phyloP scores from a whole-genome alignment of 35 echinoderm and acorn worm species.

The Anneissia japonica region DNA sequence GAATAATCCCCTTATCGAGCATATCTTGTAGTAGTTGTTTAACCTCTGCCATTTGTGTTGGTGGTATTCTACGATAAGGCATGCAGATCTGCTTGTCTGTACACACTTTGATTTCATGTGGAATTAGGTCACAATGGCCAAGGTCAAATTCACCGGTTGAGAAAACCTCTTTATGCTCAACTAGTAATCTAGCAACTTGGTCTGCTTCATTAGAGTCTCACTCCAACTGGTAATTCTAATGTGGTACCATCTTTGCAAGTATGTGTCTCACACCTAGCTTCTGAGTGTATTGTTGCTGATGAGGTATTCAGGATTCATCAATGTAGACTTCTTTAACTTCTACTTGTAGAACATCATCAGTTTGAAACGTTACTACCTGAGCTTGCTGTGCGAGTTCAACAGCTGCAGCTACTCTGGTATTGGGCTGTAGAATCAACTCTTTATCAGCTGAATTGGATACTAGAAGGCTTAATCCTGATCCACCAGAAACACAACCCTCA shows the following conservation, averaged over 20 bases:
- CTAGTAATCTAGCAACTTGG: not conserved
- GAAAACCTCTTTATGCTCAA: constrained; percentile 2
- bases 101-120: constrained; percentile 22
- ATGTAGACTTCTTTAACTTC: not conserved
- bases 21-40: constrained; percentile 20
- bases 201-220: too few species aligned
- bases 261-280: too few species aligned
- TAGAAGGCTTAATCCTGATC: not conserved
- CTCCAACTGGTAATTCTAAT: too few species aligned
- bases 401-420: not conserved
- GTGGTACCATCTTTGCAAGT: too few species aligned
- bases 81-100: not conserved
- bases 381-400: not conserved
- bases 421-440: not conserved
- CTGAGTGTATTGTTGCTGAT: not conserved
- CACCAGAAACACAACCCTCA: constrained; percentile 12
- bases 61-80: constrained; percentile 15
- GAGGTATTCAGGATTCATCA: too few species aligned
- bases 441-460: not conserved
- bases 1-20: constrained; percentile 20
- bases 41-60: constrained; percentile 27
- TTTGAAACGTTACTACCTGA: not conserved
- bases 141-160: constrained; percentile 9
- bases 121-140: constrained; percentile 29
- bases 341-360: not conserved